A percentile compares a stretch with the other conserved stretches of the same genome.
Conservation (phyloP, 2,888 invertebrate species). For the Alloplasta piceator region DNA sequence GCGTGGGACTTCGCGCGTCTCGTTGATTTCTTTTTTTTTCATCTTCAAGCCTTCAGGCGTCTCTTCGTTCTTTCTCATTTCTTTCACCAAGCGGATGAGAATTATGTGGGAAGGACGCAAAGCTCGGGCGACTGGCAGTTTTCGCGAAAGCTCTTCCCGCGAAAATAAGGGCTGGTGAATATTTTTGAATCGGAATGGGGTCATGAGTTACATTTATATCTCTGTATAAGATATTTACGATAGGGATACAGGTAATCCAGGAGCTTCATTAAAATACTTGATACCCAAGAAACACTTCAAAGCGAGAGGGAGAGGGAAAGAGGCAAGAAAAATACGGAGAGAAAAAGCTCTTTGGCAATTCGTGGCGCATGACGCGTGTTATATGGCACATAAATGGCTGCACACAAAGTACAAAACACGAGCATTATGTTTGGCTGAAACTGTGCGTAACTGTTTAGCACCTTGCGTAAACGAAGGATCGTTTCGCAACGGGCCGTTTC, state of each 20-base stretch:
- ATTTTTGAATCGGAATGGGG: conserved; percentile 28
- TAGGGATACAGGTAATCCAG: conserved; percentile 16
- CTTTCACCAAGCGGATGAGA: conserved; percentile 20
- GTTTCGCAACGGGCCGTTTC: conserved; percentile 64
- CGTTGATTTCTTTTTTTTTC: conserved; percentile 18
- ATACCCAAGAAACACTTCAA: conserved; percentile 41
- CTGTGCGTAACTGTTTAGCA: conserved; percentile 72
- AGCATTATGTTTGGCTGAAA: conserved; percentile 71
- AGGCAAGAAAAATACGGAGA: neutral
- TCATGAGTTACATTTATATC: conserved; percentile 22
- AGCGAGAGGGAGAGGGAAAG: conserved; percentile 3
- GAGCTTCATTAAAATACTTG: conserved; percentile 41
- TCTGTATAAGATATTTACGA: conserved; percentile 14
- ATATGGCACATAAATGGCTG: conserved; percentile 69
- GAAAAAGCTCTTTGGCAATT: conserved; percentile 59
- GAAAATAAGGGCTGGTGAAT: neutral
- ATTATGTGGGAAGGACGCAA: conserved; percentile 46
- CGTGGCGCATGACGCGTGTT: conserved; percentile 69
- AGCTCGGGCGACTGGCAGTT: conserved; percentile 28
- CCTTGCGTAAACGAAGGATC: conserved; percentile 69
- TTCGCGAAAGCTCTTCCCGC: conserved; percentile 6
- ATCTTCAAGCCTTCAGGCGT: neutral
- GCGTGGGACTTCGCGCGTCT: neutral
- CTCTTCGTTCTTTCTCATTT: conserved; percentile 16
- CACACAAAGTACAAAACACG: conserved; percentile 36